Evolutionary conservation across 2,888 invertebrate species (phyloP), one percentile per base, ranked within the genome.

Genomic region (Agrotis ipsilon): DNA sequence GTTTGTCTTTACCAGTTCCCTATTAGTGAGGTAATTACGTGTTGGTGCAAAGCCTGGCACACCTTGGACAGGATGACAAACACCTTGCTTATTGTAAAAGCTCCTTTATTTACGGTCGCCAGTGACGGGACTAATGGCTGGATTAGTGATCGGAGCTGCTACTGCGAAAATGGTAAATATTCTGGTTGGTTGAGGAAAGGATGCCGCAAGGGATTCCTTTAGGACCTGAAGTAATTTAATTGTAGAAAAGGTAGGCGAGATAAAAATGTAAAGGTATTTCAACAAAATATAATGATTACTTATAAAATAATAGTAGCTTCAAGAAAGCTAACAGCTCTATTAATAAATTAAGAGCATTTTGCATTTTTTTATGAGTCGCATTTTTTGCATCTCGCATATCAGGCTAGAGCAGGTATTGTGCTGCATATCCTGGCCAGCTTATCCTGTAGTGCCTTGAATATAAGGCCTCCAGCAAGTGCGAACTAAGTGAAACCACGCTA

Each of bases 31-130:
- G 27, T 77, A 55, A 55, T 69, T 59, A 62, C 68, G 51, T 63
- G 63, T 60, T 61, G 46, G 45, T 58, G 19, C 48, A 60, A 75
- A 72, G 58, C 71, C 52, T 61, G 18, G 57, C 68, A 61, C 60
- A 65, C 68, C 68, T 70, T 63, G 74, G 72, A 76, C 69, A 75
- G 79, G 60, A 68, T 82, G 84, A 86, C 79, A 82, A 85, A 85
- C 77, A 76, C 51, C n/a, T 68, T 55, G 75, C 79, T 85, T 83
- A 81, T 78, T 73, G 62, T 68, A 24, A 16, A 68, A 69, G 66
- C 72, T 73, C 55, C 65, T 80, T 78, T 78, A 86, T 86, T 86
- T 78, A 84, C 80, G 73, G 78, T 71, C 76, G 62, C 55, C 57
- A 65, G 68, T 57, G 71, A 75, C 65, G 66, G 62, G 49, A 18